Conservation (phyloP, 2,797 vertebrate species). For the Eulemur coronatus region DNA sequence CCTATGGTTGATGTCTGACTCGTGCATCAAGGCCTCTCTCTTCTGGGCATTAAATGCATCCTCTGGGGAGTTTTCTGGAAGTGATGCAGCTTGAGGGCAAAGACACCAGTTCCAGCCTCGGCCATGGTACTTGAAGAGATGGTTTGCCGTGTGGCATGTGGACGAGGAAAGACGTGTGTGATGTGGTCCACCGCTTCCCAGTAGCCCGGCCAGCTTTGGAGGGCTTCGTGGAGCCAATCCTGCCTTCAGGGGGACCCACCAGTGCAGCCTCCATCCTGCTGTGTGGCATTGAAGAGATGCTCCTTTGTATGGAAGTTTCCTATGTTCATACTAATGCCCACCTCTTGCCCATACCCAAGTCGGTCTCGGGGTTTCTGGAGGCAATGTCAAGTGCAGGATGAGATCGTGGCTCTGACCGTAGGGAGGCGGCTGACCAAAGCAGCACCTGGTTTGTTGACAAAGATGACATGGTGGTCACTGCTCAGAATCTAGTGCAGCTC, state of each 20-base stretch:
- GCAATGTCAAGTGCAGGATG: not conserved
- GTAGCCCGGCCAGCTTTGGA: not conserved
- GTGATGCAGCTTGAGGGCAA: not conserved
- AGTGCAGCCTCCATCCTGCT: not conserved
- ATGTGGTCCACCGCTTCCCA: not conserved
- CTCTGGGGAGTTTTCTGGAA: not conserved
- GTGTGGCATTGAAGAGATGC: not conserved
- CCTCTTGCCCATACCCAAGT: not conserved
- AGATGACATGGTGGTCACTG: not conserved
- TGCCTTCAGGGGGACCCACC: not conserved
- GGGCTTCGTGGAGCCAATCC: not conserved
- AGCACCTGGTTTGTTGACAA: not conserved
- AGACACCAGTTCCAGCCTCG: not conserved
- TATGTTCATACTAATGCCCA: not conserved
- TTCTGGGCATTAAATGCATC: not conserved
- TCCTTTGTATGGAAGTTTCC: not conserved
- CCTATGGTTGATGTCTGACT: not conserved
- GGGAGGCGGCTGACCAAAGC: not conserved
- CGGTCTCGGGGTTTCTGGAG: not conserved
- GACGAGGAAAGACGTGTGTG: not conserved
- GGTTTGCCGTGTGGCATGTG: not conserved
- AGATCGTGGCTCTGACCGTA: not conserved
- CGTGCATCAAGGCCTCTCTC: not conserved
- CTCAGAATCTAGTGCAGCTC: not conserved
- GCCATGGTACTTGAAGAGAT: not conserved